These are phyloP conservation scores for Isoperla grammatica DNA, from an alignment of 2,888 invertebrate species.

Conservation along the genomic window DNA sequence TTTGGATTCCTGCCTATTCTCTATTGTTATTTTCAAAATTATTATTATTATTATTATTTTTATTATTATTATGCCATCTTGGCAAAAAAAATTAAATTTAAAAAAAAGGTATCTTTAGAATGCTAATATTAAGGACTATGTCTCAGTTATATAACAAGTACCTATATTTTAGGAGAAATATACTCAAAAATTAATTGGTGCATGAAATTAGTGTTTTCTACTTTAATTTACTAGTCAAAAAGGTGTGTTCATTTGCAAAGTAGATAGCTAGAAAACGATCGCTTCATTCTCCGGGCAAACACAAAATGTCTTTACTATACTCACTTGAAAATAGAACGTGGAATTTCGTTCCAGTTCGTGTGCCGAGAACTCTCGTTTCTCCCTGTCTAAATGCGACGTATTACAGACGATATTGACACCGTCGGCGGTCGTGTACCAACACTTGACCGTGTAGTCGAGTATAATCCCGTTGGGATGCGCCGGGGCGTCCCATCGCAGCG, in stretches of 20 bases:
- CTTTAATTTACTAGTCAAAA: too few species aligned
- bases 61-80: constrained; percentile 20
- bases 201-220: too few species aligned
- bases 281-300: too few species aligned
- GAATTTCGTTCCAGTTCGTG: constrained; percentile 53
- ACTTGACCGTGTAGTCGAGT: constrained; percentile 63
- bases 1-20: too few species aligned
- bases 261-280: too few species aligned
- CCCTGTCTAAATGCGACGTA: constrained; percentile 45
- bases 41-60: constrained; percentile 7
- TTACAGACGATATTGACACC: constrained; percentile 51
- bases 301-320: too few species aligned
- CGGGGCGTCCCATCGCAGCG: constrained; percentile 79
- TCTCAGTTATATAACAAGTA: too few species aligned
- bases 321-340: constrained; percentile 63
- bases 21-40: background rate
- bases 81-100: too few species aligned
- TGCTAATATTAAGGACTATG: too few species aligned
- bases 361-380: constrained; percentile 53
- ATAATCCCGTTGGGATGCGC: constrained; percentile 67
- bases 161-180: background rate
- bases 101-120: too few species aligned
- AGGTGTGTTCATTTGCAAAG: too few species aligned
- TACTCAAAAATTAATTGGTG: background rate
- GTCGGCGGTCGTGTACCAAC: constrained; percentile 53